Evolutionary conservation across 2,888 invertebrate species (phyloP).

Genomic region (Prosopocoilus inquinatus): DNA sequence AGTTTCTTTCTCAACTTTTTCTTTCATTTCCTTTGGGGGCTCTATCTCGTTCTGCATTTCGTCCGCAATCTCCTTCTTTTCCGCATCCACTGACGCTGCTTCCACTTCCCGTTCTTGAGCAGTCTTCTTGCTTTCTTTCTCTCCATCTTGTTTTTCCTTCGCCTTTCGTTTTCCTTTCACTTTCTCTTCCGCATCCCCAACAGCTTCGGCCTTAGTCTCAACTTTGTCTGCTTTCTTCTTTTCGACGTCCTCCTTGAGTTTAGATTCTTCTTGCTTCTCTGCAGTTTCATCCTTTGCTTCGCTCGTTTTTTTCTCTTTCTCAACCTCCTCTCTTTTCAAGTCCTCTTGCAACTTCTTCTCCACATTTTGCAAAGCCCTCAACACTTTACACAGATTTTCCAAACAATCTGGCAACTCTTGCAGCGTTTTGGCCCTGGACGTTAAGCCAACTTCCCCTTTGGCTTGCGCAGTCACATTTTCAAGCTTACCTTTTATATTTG

Average conservation of each 20-base stretch:
- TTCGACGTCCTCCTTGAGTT: conserved; percentile 17
- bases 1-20: conserved; percentile 25
- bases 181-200: conserved; percentile 31
- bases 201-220: conserved; percentile 24
- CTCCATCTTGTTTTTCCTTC: conserved; percentile 28
- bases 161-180: conserved; percentile 18
- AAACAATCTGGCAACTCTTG: neutral
- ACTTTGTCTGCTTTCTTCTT: conserved; percentile 41
- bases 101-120: conserved; percentile 24
- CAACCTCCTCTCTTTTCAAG: conserved; percentile 27
- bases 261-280: conserved; percentile 18
- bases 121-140: conserved; percentile 33
- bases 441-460: neutral
- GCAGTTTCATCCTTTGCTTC: conserved; percentile 21
- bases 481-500: neutral
- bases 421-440: neutral
- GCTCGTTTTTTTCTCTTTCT: conserved; percentile 28
- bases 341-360: conserved; percentile 25
- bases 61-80: conserved; percentile 21
- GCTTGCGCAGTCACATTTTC: neutral
- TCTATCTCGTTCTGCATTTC: conserved; percentile 17
- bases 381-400: conserved; percentile 6
- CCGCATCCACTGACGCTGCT: conserved; percentile 20
- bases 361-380: conserved; percentile 25
- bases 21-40: conserved; percentile 21